Conservation (phyloP, 2,113 vertebrate species). For the Tinamus guttatus region DNA sequence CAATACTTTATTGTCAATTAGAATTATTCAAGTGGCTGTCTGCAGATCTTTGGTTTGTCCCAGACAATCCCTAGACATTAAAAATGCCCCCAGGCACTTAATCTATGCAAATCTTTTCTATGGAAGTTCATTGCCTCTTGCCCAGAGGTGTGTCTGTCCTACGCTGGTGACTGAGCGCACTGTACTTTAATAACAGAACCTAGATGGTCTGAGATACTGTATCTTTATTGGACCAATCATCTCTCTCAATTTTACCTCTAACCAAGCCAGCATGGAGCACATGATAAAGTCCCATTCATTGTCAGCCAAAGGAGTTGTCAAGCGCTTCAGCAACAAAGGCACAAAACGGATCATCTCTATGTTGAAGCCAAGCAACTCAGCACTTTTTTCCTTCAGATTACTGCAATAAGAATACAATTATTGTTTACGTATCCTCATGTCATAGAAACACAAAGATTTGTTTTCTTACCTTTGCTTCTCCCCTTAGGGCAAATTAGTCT, state of each 20-base stretch:
- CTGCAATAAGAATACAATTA: conserved; percentile 74
- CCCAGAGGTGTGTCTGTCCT: not conserved
- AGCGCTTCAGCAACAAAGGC: conserved; percentile 82
- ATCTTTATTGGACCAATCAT: not conserved
- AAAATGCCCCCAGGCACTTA: not conserved
- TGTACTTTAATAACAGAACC: not conserved
- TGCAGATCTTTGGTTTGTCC: not conserved
- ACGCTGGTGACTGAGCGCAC: not conserved
- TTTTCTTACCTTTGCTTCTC: not conserved
- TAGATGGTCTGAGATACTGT: not conserved
- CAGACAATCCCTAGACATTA: not conserved
- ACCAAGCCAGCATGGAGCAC: conserved; percentile 95
- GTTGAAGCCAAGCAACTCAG: conserved; percentile 83
- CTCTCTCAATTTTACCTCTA: conserved; percentile 84
- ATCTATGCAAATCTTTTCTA: not conserved
- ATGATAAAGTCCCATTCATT: conserved; percentile 95
- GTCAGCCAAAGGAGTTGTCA: conserved; percentile 76
- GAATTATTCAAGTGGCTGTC: not conserved
- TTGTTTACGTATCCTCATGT: not conserved
- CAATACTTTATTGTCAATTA: not conserved
- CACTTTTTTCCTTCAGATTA: conserved; percentile 82
- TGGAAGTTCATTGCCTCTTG: not conserved
- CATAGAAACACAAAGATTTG: not conserved
- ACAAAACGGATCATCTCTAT: conserved; percentile 93
- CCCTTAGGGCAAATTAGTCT: not conserved